Evolutionary conservation across 2,113 vertebrate species (phyloP).

Genomic region (Meriones unguiculatus): DNA sequence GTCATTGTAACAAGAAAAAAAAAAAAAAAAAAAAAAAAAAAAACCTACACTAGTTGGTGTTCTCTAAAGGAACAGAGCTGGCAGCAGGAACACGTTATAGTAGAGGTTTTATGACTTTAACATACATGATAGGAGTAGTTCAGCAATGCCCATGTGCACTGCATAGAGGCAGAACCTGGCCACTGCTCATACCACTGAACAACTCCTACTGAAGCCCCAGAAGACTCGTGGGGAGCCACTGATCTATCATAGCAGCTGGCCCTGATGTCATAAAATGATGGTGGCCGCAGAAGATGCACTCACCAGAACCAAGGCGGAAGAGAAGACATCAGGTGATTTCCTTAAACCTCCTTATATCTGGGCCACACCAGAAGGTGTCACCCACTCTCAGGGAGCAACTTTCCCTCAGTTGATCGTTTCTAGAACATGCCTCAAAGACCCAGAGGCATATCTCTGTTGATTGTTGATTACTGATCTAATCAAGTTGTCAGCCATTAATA

Average conservation of each 20-base stretch:
- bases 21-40: not conserved
- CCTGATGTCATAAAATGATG: not conserved
- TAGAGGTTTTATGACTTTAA: not conserved
- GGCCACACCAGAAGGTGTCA: not conserved
- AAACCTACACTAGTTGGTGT: not conserved
- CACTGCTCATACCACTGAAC: not conserved
- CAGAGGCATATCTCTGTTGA: not conserved
- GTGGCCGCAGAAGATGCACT: not conserved
- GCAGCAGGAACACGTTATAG: not conserved
- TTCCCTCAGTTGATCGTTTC: not conserved
- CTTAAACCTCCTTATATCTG: not conserved
- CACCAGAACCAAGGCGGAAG: too few relatives aligned
- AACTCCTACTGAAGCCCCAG: not conserved
- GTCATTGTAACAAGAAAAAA: not conserved
- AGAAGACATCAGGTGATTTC: not conserved
- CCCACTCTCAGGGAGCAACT: not conserved
- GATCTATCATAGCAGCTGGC: not conserved
- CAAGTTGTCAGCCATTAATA: too few relatives aligned
- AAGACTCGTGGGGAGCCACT: too few relatives aligned
- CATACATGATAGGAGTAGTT: not conserved
- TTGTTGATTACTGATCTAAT: not conserved
- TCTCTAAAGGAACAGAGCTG: not conserved
- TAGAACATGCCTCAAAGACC: not conserved
- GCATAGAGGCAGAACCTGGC: not conserved
- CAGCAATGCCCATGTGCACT: not conserved